Base-by-base conservation (phyloP, 2,113 vertebrate species). In the Leucopsar rothschildi region DNA sequence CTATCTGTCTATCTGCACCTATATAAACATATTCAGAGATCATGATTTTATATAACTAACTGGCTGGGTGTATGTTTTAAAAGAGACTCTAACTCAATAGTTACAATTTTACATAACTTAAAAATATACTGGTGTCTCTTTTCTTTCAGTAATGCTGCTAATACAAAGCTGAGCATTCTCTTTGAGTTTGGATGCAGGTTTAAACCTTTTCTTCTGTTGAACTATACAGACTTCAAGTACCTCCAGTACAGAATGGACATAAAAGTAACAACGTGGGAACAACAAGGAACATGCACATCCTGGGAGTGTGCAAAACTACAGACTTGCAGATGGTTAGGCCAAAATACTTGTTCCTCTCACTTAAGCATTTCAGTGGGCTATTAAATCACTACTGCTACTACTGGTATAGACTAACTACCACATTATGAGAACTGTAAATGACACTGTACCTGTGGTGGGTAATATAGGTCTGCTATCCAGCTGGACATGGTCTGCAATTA, bases 391-490 rank as follows among this genome's bases (percentile, higher is more conserved):
- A 49, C 18, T 72, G 6, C 29, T 56, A 7, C 31, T 10, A 39
- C 39, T 39, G 39, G 23, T 50, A 16, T 35, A 85, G 27, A 50
- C 11, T 23, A 17, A n/a, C 33, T n/a, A n/a, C 7, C 18, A 52
- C 47, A 6, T 77, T 44, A 52, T 57, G 44, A 69, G 39, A 85
- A 39, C 25, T 37, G 7, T 9, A 13, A 35, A 44, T 0, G 4
- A 5, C 52, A 70, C 44, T 12, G 7, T 96, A 97, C 97, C 97
- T 97, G 63, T 71, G 39, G 28, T 75, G 11, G 70, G 22, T 29
- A 64, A 49, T 47, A 17, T 3, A 33, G 83, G 66, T 77, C 75
- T 97, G 88, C 96, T 96, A 17, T 98, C 97, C 82, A 93, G 3
- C 44, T 96, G 89, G 60, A 90, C 28, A 1, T 24, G 60, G 57